Conservation (phyloP, 30 jellyfish, hydroid and myxozoan species). For the Pelagia noctiluca region DNA sequence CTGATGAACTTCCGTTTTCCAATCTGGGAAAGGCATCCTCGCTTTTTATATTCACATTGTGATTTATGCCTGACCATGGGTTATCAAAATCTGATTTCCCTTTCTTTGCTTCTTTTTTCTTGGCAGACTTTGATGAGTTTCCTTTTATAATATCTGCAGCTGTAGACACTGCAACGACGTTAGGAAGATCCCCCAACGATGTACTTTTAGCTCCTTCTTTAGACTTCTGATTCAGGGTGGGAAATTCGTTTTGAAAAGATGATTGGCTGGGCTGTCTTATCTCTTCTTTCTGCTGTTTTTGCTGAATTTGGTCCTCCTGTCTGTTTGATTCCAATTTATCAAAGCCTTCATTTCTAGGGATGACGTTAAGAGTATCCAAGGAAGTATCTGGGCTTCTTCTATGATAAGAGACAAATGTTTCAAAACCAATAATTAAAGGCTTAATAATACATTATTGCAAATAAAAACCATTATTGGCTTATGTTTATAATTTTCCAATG, state of each 20-base stretch:
- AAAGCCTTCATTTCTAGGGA: no score
- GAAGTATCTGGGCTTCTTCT: no score
- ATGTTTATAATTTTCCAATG: no score
- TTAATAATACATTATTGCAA: no score
- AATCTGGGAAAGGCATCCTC: conserved; percentile 2
- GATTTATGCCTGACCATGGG: not conserved
- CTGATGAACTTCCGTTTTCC: not conserved
- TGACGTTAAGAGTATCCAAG: no score
- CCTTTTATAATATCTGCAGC: conserved; percentile 23
- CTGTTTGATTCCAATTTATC: no score
- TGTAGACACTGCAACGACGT: not conserved
- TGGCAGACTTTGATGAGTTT: no score
- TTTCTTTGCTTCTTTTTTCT: not conserved
- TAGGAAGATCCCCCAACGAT: no score
- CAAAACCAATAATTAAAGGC: no score
- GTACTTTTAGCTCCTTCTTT: not conserved
- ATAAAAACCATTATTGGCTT: no score
- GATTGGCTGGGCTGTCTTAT: not conserved
- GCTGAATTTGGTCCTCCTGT: no score
- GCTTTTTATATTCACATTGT: not conserved
- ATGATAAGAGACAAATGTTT: no score
- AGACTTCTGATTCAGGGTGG: not conserved
- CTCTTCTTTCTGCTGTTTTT: not conserved
- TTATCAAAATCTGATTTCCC: not conserved
- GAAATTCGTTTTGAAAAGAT: not conserved